Conservation (phyloP, 1,140 invertebrate species). For the Acromyrmex heyeri region DNA sequence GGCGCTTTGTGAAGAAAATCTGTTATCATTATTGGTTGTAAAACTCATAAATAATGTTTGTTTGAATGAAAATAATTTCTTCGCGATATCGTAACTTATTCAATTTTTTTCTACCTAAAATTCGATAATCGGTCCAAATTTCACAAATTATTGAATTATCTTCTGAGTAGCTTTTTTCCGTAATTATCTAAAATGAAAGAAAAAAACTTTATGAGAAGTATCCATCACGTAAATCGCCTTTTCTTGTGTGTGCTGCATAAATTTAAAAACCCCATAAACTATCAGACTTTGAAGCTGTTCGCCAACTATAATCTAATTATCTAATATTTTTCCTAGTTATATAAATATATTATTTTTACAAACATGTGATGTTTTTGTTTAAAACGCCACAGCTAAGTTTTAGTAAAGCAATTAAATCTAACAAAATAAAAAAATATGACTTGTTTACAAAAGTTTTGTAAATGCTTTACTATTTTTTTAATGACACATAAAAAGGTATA, state of each 20-base stretch:
- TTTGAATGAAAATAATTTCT: slow-evolving; percentile 44
- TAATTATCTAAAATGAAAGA: slow-evolving; percentile 13
- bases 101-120: slow-evolving; percentile 33
- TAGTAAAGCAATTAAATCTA: not conserved
- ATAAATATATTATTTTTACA: not conserved
- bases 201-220: slow-evolving; percentile 13
- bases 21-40: not conserved
- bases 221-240: slow-evolving; percentile 3
- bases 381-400: not conserved
- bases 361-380: not conserved
- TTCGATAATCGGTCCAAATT: not conserved
- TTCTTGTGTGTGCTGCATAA: not conserved
- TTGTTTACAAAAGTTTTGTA: not conserved
- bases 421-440: not conserved
- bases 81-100: slow-evolving; percentile 34
- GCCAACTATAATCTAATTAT: not conserved
- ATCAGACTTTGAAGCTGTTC: not conserved
- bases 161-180: not conserved
- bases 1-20: not conserved
- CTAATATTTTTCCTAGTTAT: not conserved
- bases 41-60: slow-evolving; percentile 42
- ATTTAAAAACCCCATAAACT: not conserved
- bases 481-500: not conserved
- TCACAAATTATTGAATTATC: slow-evolving; percentile 41
- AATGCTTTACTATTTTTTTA: not conserved